Evolutionary conservation across 1,140 invertebrate species (phyloP).

Genomic region (Sycophila sp.): DNA sequence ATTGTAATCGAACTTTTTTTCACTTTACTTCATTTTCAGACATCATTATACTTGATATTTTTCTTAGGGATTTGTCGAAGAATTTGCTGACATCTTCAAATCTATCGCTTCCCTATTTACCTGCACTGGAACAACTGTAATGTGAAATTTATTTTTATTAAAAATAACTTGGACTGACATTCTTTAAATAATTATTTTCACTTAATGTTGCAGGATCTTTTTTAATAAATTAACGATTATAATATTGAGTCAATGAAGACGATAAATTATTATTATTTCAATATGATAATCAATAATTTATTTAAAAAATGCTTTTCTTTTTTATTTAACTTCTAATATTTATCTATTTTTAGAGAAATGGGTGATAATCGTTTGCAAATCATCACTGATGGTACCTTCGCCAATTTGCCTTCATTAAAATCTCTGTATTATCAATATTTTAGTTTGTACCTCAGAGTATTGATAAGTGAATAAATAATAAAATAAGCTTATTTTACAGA

Average conservation of each 20-base stretch:
- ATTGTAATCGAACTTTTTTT: constrained; percentile 57
- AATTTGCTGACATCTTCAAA: constrained; percentile 62
- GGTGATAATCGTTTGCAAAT: constrained; percentile 62
- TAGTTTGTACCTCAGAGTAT: neutral
- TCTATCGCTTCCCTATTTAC: constrained; percentile 63
- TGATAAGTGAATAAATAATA: neutral
- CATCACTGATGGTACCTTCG: constrained; percentile 62
- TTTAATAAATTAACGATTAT: too few relatives aligned
- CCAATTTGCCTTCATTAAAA: constrained; percentile 58
- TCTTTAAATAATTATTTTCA: neutral
- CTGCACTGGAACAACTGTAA: constrained; percentile 68
- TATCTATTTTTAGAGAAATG: constrained; percentile 60
- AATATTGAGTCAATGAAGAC: too few relatives aligned
- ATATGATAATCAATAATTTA: neutral
- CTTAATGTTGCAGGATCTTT: too few relatives aligned
- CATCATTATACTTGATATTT: neutral
- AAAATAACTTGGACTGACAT: neutral
- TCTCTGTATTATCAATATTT: constrained; percentile 51
- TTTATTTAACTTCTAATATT: constrained; percentile 29
- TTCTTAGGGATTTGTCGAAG: constrained; percentile 52
- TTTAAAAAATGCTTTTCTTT: neutral
- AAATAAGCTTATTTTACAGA: constrained; percentile 44
- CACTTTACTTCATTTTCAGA: neutral
- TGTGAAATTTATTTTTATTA: constrained; percentile 42
- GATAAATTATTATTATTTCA: constrained; percentile 1